These are phyloP conservation scores for Grapholita molesta DNA, from an alignment of 1,140 invertebrate genomes.

Conservation along the genomic window DNA sequence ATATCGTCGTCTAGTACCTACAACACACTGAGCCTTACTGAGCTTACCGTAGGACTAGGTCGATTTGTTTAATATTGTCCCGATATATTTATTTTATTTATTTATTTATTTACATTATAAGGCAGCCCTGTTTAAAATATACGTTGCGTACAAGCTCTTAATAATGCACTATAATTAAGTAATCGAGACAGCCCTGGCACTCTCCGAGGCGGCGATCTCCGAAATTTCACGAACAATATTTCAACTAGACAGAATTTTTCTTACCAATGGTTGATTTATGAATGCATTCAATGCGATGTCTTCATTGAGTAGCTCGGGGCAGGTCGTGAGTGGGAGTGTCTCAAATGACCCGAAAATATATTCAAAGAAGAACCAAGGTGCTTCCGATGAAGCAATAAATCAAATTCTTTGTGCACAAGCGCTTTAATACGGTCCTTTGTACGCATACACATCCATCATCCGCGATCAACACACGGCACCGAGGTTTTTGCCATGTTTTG, in stretches of 20 bases:
- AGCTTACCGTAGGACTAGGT: too few species aligned
- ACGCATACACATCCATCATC: slow-evolving; percentile 53
- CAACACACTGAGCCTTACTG: too few species aligned
- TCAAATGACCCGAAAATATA: slow-evolving; percentile 61
- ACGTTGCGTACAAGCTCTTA: neutral
- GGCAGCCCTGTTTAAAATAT: slow-evolving; percentile 28
- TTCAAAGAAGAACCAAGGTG: slow-evolving; percentile 38
- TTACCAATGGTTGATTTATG: slow-evolving; percentile 59
- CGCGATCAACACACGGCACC: slow-evolving; percentile 41
- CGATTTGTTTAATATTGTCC: too few species aligned
- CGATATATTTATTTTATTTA: too few species aligned
- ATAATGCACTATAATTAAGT: neutral
- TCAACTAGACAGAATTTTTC: slow-evolving; percentile 63
- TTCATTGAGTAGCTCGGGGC: slow-evolving; percentile 65
- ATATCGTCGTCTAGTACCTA: too few species aligned
- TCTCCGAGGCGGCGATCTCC: slow-evolving; percentile 29
- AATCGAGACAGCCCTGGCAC: neutral
- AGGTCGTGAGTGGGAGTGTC: slow-evolving; percentile 64
- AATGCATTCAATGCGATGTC: slow-evolving; percentile 58
- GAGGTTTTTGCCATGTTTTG: slow-evolving; percentile 17
- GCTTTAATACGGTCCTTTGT: slow-evolving; percentile 55
- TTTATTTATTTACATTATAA: too few species aligned
- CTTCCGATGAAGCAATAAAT: slow-evolving; percentile 66
- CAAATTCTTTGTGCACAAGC: slow-evolving; percentile 59
- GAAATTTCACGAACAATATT: slow-evolving; percentile 46